Conservation (phyloP, 2,888 invertebrate species). For the Athrips mouffetella region DNA sequence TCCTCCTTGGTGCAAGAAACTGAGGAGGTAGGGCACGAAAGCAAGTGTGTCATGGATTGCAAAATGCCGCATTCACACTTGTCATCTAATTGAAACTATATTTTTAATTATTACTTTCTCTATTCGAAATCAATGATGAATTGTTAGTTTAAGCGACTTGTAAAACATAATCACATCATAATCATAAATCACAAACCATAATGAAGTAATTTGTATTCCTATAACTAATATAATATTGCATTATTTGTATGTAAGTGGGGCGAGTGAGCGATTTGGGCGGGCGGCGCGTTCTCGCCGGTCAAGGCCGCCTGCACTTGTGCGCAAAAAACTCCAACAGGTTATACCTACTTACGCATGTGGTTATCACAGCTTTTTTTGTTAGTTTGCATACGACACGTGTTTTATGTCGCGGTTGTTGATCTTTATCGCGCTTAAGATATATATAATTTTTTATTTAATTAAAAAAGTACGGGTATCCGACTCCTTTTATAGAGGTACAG, state of each 20-base stretch:
- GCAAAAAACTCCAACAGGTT: constrained; percentile 70
- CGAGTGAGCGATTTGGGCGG: constrained; percentile 47
- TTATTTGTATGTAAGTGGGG: constrained; percentile 4
- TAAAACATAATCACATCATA: no score
- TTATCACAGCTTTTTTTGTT: constrained; percentile 44
- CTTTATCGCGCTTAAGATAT: constrained; percentile 25
- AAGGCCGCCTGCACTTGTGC: constrained; percentile 68
- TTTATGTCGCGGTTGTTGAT: constrained; percentile 38
- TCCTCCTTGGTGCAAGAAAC: no score
- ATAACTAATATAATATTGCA: background rate
- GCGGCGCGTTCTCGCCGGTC: constrained; percentile 50
- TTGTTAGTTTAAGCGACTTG: no score
- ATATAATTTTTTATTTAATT: no score
- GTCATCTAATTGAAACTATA: background rate
- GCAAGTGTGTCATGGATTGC: no score
- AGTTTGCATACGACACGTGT: constrained; percentile 32
- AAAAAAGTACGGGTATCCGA: no score
- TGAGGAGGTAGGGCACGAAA: no score
- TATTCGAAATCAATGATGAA: no score
- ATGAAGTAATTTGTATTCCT: background rate
- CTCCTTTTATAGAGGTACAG: no score
- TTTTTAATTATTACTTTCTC: constrained; percentile 2
- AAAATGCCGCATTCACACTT: no score
- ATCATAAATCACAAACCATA: no score
- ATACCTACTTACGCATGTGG: constrained; percentile 44